phyloP scores from a whole-genome alignment of 2,888 invertebrate species.

The Aelia acuminata region DNA sequence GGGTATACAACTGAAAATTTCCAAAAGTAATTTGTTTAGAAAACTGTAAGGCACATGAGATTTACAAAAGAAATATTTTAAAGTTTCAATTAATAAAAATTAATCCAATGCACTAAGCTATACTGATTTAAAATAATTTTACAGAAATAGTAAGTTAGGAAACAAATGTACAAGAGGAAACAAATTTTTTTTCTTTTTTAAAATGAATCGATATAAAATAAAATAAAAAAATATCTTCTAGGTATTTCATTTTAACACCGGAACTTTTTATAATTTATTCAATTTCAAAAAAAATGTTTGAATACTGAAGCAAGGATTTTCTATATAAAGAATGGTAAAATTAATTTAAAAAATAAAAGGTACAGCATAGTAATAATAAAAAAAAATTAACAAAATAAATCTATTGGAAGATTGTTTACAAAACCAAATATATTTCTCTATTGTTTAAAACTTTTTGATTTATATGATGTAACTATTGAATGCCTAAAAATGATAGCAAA shows the following conservation, averaged over 20 bases:
- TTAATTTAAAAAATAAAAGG: not conserved
- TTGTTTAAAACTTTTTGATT: not conserved
- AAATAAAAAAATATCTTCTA: not conserved
- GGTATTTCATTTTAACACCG: not conserved
- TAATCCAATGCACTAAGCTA: not conserved
- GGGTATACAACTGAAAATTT: not conserved
- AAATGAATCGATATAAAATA: not conserved
- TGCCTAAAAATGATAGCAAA: not conserved
- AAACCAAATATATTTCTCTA: not conserved
- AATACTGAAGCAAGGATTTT: not conserved
- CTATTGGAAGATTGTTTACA: not conserved
- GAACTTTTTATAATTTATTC: not conserved
- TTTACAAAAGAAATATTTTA: conserved; percentile 25
- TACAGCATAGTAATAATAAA: not conserved
- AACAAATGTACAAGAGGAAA: not conserved
- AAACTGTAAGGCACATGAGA: conserved; percentile 50
- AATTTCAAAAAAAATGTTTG: not conserved
- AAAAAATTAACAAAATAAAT: not conserved
- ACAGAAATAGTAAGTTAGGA: conserved; percentile 15
- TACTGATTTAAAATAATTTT: not conserved
- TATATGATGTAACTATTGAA: not conserved
- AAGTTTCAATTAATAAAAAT: not conserved
- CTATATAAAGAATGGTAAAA: not conserved
- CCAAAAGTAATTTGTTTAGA: conserved; percentile 21
- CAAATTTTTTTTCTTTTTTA: not conserved